Percentiles rank a stretch among this genome's conserved stretches.
Evolutionary conservation across 2,113 vertebrate species (phyloP).

Genomic region (Leuciscus idus): DNA sequence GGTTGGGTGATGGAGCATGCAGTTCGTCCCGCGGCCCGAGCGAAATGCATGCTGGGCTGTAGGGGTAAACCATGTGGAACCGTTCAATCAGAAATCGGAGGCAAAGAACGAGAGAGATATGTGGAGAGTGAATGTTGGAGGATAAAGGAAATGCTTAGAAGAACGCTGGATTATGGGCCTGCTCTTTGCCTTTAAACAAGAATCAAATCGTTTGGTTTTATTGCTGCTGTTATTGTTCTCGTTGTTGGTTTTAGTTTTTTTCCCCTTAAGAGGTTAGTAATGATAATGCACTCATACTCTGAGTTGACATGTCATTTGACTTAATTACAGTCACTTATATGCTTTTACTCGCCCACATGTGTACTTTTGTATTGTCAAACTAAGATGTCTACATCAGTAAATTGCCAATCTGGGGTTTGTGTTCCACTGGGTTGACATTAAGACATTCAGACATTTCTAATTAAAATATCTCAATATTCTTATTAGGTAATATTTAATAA

Average conservation of each 20-base stretch:
- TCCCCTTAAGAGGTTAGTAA: background rate
- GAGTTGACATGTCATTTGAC: slow-evolving; percentile 20
- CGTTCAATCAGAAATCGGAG: slow-evolving; percentile 19
- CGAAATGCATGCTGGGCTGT: slow-evolving; percentile 1
- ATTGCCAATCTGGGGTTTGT: background rate
- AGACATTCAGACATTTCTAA: background rate
- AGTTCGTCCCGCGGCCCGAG: slow-evolving; percentile 18
- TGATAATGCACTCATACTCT: background rate
- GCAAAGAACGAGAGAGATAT: background rate
- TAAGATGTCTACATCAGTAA: background rate
- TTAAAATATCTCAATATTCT: background rate
- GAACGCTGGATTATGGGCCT: background rate
- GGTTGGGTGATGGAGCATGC: slow-evolving; percentile 62
- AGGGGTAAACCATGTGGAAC: slow-evolving; percentile 40
- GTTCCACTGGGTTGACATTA: background rate
- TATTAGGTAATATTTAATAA: background rate
- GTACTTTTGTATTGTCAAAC: slow-evolving; percentile 12
- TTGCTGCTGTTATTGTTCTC: background rate
- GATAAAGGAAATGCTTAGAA: background rate
- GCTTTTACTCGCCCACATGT: background rate
- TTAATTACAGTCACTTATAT: background rate
- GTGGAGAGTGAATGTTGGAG: background rate
- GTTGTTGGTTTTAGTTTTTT: background rate
- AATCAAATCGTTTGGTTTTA: background rate
- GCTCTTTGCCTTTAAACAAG: slow-evolving; percentile 9